phyloP scores from a whole-genome alignment of 1,140 invertebrate species.

The Leptinotarsa defecta region DNA sequence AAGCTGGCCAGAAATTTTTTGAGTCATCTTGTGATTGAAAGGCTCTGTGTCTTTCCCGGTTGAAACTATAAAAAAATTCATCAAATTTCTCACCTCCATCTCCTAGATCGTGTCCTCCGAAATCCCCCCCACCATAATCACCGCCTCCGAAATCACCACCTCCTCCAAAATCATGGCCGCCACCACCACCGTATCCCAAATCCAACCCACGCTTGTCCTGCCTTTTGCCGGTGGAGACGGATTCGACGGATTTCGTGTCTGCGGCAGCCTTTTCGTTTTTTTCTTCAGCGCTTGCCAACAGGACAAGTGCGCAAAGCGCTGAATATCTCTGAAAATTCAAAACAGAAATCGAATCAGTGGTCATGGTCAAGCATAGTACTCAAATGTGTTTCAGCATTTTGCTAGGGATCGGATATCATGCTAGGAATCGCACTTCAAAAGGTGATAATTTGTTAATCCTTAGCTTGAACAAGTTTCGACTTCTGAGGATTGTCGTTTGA shows the following conservation, averaged over 20 bases:
- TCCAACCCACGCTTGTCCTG: slow-evolving; percentile 66
- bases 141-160: slow-evolving; percentile 44
- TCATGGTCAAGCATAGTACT: no score
- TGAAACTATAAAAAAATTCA: no score
- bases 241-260: slow-evolving; percentile 46
- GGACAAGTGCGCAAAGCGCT: slow-evolving; percentile 60
- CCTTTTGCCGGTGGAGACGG: slow-evolving; percentile 59
- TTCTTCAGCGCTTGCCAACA: slow-evolving; percentile 57
- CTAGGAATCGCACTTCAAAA: no score
- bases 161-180: slow-evolving; percentile 61
- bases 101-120: slow-evolving; percentile 49
- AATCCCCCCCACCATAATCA: slow-evolving; percentile 58
- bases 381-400: no score
- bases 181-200: slow-evolving; percentile 64
- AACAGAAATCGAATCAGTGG: no score
- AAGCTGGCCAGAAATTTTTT: no score
- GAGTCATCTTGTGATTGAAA: no score
- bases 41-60: no score
- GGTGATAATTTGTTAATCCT: no score
- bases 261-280: slow-evolving; percentile 58
- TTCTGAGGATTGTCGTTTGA: no score
- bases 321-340: slow-evolving; percentile 50
- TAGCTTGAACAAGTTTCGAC: no score
- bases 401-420: no score
- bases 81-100: neutral